Conservation (phyloP, 2,888 invertebrate genomes). For the Syritta pipiens region DNA sequence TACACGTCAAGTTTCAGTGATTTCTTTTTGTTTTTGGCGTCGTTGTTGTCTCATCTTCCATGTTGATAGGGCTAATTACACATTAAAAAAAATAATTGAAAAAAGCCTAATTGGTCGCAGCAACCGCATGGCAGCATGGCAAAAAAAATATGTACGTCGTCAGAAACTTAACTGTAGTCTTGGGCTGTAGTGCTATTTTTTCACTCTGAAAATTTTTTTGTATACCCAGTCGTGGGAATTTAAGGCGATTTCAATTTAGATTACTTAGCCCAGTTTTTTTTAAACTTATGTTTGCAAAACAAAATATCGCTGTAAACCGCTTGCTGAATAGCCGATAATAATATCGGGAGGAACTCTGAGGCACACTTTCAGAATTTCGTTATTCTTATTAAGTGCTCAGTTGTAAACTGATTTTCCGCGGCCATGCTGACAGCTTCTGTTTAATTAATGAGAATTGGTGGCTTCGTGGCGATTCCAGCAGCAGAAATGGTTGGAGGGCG, state of each 20-base stretch:
- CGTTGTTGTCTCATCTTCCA: neutral
- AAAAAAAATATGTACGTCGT: neutral
- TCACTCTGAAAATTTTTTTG: too few relatives aligned
- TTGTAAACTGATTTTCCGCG: constrained; percentile 24
- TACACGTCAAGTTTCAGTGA: neutral
- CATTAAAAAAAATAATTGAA: neutral
- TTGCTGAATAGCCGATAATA: too few relatives aligned
- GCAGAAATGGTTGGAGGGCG: too few relatives aligned
- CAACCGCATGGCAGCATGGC: neutral
- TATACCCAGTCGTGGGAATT: too few relatives aligned
- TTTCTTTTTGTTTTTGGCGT: neutral
- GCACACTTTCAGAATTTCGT: too few relatives aligned
- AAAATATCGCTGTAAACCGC: too few relatives aligned
- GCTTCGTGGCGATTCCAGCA: constrained; percentile 2
- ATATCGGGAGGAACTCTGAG: too few relatives aligned
- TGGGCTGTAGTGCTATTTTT: too few relatives aligned
- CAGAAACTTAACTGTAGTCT: too few relatives aligned
- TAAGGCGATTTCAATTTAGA: too few relatives aligned
- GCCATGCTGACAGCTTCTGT: constrained; percentile 44
- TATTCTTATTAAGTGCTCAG: neutral
- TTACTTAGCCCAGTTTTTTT: too few relatives aligned
- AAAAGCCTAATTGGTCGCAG: neutral
- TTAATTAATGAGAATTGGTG: constrained; percentile 40
- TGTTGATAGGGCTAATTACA: neutral
- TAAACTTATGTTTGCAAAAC: too few relatives aligned